Evolutionary conservation across 1,140 invertebrate genomes (phyloP).

Genomic region (Papilio aristodemus): DNA sequence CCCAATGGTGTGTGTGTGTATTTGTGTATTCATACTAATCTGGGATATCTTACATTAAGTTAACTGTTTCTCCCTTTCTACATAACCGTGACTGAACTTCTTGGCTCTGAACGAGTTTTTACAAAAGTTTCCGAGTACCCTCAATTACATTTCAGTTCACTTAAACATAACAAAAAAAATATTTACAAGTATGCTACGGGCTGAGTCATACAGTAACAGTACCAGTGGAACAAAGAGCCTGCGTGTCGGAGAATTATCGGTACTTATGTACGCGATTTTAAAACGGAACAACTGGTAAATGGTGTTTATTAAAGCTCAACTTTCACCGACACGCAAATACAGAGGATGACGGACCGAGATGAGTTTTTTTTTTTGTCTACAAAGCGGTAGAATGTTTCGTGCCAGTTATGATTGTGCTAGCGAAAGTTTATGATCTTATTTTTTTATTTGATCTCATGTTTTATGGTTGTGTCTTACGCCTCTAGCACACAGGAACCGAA

Average conservation of each 20-base stretch:
- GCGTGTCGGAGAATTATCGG: background rate
- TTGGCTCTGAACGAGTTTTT: background rate
- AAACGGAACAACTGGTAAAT: background rate
- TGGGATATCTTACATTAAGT: no score
- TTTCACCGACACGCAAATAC: background rate
- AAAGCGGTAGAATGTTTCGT: background rate
- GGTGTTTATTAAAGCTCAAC: constrained; percentile 16
- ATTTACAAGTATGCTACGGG: background rate
- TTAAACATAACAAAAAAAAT: background rate
- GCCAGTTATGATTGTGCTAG: constrained; percentile 14
- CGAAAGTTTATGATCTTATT: background rate
- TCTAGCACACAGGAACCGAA: no score
- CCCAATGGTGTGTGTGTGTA: no score
- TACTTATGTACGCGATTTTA: constrained; percentile 2
- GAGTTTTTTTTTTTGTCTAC: background rate
- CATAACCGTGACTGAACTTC: no score
- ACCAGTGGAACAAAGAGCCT: background rate
- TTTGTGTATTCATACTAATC: no score
- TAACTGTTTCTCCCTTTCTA: no score
- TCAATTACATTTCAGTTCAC: background rate
- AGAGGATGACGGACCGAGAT: background rate
- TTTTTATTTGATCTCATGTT: no score
- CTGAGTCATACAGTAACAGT: no score
- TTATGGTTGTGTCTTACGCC: no score
- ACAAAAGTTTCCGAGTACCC: background rate